phyloP scores from a whole-genome alignment of 2,113 vertebrate genomes.

The Ramphastos sulfuratus region DNA sequence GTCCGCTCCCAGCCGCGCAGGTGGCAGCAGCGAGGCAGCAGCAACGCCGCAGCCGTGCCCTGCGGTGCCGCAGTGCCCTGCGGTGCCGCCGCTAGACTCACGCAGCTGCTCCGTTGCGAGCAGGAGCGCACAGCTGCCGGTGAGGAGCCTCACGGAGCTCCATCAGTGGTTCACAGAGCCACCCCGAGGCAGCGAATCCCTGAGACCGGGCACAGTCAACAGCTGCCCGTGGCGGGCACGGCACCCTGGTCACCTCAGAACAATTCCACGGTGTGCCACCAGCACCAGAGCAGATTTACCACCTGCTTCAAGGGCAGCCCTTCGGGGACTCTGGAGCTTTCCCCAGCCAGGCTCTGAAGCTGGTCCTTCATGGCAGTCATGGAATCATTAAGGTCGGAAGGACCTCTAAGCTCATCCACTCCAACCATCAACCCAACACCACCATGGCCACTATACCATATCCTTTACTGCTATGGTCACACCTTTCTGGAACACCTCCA shows the following conservation, averaged over 20 bases:
- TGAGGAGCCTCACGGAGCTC: constrained; percentile 39
- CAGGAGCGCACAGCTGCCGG: neutral
- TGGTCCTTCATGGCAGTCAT: neutral
- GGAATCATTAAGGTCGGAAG: too few species aligned
- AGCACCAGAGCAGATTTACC: neutral
- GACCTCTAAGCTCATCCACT: too few species aligned
- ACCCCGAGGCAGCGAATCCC: neutral
- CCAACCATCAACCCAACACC: too few species aligned
- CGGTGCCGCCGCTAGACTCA: neutral
- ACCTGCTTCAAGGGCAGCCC: neutral
- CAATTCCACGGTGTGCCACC: neutral
- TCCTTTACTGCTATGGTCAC: too few species aligned
- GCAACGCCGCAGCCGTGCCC: neutral
- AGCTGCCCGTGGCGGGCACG: fast-evolving
- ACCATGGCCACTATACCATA: too few species aligned
- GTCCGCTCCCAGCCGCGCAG: neutral
- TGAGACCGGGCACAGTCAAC: neutral
- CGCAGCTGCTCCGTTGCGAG: constrained; percentile 20
- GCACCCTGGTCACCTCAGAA: neutral
- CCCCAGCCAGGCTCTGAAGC: neutral
- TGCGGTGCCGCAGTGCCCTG: neutral
- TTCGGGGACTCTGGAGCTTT: neutral
- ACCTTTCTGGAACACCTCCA: too few species aligned
- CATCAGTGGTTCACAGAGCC: neutral
- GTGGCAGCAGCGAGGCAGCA: neutral